Base-by-base conservation (phyloP, 2,888 invertebrate species). In the Chaitophorus viminalis region DNA sequence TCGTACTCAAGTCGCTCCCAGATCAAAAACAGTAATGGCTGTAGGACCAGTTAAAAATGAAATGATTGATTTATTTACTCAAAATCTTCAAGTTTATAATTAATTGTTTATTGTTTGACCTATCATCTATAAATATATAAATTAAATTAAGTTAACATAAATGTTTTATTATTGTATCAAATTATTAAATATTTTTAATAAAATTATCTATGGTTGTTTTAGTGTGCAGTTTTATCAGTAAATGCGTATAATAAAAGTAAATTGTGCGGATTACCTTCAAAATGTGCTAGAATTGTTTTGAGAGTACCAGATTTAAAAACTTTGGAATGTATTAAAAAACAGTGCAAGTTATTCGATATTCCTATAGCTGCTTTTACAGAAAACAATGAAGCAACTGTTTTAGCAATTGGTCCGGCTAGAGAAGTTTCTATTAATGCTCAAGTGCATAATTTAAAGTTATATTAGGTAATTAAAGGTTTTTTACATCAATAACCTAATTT, bases 321-420 rank as follows among this genome's bases (percentile, higher is more conserved):
- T 31, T 29, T 87, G 31, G 65, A 75, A 14, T 60, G 65, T 87
- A 75, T 87, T 60, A 21, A 79, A 87, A 46, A 87, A 21, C 74
- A 87, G 33, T 81, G 81, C 46, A 74, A 81, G n/a, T 70, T 74
- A 65, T 79, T 60, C 39, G 81, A 46, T 25, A 87, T 87, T 46
- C 60, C 14, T 25, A 87, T 81, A 65, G 52, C 79, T n/a, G 25
- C 29, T 11, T 87, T 74, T 87, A 81, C 9, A 46, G 87, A 87
- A 87, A 81, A 81, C 3, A 4, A 74, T 60, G 9, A 87, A 79
- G n/a, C 65, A 0, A 99, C 98, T 88, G 98, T 98, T 1, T 92
- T 98, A 88, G 98, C 97, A 0, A 93, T 99, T 85, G 98, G 99
- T n/a, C 98, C 98, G 79, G 98, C 96, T 4, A 94, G 95, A 74